Conservation (phyloP, 2,113 vertebrate genomes). For the Peromyscus californicus region DNA sequence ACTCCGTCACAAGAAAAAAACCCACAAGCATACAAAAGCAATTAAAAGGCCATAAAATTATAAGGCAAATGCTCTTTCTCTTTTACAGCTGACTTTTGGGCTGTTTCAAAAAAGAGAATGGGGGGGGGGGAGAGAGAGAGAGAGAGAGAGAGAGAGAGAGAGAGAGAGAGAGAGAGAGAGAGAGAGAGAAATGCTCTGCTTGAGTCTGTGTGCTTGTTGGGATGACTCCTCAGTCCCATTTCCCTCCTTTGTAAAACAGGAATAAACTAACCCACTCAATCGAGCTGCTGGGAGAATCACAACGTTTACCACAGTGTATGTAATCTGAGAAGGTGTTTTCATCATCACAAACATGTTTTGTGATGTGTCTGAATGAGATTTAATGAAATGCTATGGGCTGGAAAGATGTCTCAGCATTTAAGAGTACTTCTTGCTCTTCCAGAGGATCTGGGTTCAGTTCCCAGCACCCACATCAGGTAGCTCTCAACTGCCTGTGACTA, state of each 20-base stretch:
- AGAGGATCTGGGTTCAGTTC: not conserved
- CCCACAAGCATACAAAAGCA: not conserved
- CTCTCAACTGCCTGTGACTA: not conserved
- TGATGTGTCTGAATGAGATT: not conserved
- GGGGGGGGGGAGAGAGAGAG: not conserved
- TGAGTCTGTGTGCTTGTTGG: not conserved
- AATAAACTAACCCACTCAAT: not conserved
- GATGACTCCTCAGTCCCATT: not conserved
- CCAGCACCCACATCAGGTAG: not conserved
- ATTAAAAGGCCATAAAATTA: not conserved
- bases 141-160: too few species aligned
- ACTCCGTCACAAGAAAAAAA: not conserved
- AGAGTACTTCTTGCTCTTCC: not conserved
- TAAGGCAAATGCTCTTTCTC: not conserved
- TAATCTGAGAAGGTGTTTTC: not conserved
- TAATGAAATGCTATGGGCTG: not conserved
- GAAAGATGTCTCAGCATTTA: not conserved
- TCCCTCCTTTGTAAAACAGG: not conserved
- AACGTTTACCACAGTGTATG: not conserved
- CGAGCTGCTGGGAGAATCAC: not conserved
- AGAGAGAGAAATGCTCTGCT: not conserved
- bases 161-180: too few species aligned
- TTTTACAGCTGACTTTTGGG: not conserved
- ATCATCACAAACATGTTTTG: not conserved
- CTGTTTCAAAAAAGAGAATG: not conserved